phyloP scores from a whole-genome alignment of 2,888 invertebrate genomes.

The Lydus trimaculatus region DNA sequence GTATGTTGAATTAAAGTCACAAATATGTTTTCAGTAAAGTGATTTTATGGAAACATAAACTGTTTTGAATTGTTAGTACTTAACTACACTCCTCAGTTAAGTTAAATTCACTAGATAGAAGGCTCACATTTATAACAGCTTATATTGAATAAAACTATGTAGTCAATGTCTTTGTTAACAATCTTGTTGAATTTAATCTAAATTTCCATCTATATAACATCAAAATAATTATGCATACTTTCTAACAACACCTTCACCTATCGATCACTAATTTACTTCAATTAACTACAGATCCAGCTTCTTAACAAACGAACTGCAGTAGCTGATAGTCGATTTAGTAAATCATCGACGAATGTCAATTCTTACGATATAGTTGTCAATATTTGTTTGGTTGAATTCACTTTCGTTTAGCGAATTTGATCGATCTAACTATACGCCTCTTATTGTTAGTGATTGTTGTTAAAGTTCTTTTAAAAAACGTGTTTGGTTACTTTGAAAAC shows the following conservation, averaged over 20 bases:
- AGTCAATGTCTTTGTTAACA: not conserved
- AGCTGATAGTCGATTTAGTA: too few relatives aligned
- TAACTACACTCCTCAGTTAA: slow-evolving; percentile 1
- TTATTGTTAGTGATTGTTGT: not conserved
- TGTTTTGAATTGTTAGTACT: not conserved
- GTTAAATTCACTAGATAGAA: not conserved
- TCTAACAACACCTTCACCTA: too few relatives aligned
- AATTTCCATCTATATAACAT: too few relatives aligned
- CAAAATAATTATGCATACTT: too few relatives aligned
- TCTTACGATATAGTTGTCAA: too few relatives aligned
- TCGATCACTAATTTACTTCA: too few relatives aligned
- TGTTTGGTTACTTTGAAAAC: not conserved
- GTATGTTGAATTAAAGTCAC: not conserved
- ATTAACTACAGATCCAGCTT: too few relatives aligned
- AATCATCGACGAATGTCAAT: too few relatives aligned
- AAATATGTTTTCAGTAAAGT: not conserved
- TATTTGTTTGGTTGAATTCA: too few relatives aligned
- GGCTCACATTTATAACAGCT: not conserved
- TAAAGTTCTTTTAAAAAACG: not conserved
- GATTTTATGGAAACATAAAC: not conserved
- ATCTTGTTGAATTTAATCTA: not conserved
- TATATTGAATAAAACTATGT: not conserved
- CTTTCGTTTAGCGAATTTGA: too few relatives aligned
- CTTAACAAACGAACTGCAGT: too few relatives aligned
- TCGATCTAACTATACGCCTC: too few relatives aligned